Percentiles rank a stretch among this genome's conserved stretches.
Evolutionary conservation across 2,888 invertebrate species (phyloP).

Genomic region (Morpho deidamia): DNA sequence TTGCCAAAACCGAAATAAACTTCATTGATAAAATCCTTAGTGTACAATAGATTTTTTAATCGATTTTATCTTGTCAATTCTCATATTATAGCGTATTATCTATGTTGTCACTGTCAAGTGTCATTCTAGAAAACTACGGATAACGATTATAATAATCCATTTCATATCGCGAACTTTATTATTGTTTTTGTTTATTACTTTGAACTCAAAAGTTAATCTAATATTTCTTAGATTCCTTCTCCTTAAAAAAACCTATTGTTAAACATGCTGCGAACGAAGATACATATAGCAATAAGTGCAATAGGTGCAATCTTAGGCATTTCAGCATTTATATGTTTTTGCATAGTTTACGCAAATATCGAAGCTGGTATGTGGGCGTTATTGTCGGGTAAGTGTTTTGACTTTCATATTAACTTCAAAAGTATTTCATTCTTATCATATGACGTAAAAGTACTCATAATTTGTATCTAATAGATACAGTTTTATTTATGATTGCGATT

Average conservation of each 20-base stretch:
- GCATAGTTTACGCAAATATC: slow-evolving; percentile 65
- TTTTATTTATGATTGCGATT: too few relatives aligned
- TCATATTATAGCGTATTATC: too few relatives aligned
- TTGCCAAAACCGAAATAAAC: too few relatives aligned
- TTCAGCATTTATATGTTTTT: slow-evolving; percentile 69
- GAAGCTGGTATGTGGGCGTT: slow-evolving; percentile 72
- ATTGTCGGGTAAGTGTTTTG: slow-evolving; percentile 53
- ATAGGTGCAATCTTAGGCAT: slow-evolving; percentile 55
- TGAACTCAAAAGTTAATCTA: too few relatives aligned
- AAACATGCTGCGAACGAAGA: slow-evolving; percentile 58
- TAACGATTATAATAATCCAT: neutral
- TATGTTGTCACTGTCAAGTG: neutral
- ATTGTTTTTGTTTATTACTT: too few relatives aligned
- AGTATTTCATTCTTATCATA: neutral
- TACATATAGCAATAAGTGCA: slow-evolving; percentile 59
- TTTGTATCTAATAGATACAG: too few relatives aligned
- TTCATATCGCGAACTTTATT: neutral
- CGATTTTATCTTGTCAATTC: too few relatives aligned
- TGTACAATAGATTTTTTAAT: too few relatives aligned
- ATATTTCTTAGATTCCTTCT: too few relatives aligned
- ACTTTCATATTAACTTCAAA: slow-evolving; percentile 9
- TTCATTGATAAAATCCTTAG: too few relatives aligned
- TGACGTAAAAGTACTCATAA: neutral
- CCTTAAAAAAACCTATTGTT: neutral
- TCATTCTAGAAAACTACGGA: neutral